Percentiles rank a stretch among this genome's conserved stretches.
Evolutionary conservation across 2,113 vertebrate genomes (phyloP).

Genomic region (Sinocyclocheilus grahami): DNA sequence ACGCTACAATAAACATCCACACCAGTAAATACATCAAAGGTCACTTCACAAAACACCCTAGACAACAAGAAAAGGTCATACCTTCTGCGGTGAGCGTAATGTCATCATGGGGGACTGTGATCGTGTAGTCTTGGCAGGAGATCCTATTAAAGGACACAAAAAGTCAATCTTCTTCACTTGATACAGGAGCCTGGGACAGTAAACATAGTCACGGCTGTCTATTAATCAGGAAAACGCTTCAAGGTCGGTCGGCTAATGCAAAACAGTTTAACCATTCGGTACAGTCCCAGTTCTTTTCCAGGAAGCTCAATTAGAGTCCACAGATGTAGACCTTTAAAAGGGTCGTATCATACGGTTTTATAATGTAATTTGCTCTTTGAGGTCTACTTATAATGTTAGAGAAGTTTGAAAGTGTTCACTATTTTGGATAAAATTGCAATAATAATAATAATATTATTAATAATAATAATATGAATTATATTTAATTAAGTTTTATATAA

Average conservation of each 20-base stretch:
- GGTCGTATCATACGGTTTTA: background rate
- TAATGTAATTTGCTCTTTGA: background rate
- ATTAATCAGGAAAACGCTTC: conserved; percentile 18
- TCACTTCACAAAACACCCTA: background rate
- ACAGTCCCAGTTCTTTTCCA: conserved; percentile 8
- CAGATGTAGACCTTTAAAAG: background rate
- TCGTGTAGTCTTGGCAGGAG: conserved; percentile 86
- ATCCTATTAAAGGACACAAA: conserved; percentile 77
- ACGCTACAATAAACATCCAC: conserved; percentile 1
- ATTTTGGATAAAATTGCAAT: too few species aligned
- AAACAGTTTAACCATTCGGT: conserved; percentile 26
- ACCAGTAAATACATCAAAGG: conserved; percentile 20
- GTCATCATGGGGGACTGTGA: conserved; percentile 85
- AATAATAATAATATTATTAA: too few species aligned
- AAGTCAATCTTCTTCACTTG: conserved; percentile 30
- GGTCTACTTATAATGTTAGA: background rate
- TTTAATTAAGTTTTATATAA: too few species aligned
- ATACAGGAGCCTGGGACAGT: conserved; percentile 21
- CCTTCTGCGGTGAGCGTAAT: conserved; percentile 94
- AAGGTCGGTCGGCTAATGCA: background rate
- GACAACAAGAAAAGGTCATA: conserved; percentile 63
- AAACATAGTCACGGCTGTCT: conserved; percentile 2
- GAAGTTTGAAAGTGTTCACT: background rate
- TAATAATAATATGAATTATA: too few species aligned
- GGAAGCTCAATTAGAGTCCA: background rate